A percentile compares a stretch with the other conserved stretches of the same genome.
These are phyloP conservation scores for Pterocles burchelli DNA, from an alignment of 2,113 vertebrate species.

Conservation along the genomic window DNA sequence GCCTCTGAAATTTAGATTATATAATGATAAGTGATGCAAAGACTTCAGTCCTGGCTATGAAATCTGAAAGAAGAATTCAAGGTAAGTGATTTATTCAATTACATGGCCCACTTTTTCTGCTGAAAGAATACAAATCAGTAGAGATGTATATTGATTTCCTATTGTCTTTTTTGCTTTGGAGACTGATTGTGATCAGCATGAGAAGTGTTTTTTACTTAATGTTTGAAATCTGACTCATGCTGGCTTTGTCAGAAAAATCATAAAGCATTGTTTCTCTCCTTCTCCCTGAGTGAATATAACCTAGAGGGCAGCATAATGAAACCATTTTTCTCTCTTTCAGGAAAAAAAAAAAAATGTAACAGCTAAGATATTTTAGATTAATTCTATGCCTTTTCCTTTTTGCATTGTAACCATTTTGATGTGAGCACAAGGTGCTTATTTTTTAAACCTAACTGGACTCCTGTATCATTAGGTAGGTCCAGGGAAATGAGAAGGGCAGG, in stretches of 20 bases:
- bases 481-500: neutral
- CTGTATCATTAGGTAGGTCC: neutral
- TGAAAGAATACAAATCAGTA: neutral
- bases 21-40: neutral
- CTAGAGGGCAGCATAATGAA: neutral
- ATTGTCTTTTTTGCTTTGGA: conserved; percentile 31
- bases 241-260: conserved; percentile 44
- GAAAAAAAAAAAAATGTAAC: neutral
- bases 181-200: conserved; percentile 24
- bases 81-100: neutral
- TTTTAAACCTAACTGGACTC: fast-evolving
- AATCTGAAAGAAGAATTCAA: neutral
- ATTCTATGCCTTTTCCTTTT: neutral
- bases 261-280: conserved; percentile 11
- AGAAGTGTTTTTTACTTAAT: conserved; percentile 7
- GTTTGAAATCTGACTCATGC: conserved; percentile 19
- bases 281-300: neutral
- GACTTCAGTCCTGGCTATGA: neutral
- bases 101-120: neutral
- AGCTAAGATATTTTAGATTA: neutral
- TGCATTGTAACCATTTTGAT: neutral
- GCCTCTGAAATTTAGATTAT: neutral
- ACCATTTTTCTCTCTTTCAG: neutral
- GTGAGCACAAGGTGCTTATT: neutral
- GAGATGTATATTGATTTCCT: conserved; percentile 22